Evolutionary conservation across 1,140 invertebrate genomes (phyloP), one percentile per base, ranked within the genome.

Genomic region (Drosophila tristis): DNA sequence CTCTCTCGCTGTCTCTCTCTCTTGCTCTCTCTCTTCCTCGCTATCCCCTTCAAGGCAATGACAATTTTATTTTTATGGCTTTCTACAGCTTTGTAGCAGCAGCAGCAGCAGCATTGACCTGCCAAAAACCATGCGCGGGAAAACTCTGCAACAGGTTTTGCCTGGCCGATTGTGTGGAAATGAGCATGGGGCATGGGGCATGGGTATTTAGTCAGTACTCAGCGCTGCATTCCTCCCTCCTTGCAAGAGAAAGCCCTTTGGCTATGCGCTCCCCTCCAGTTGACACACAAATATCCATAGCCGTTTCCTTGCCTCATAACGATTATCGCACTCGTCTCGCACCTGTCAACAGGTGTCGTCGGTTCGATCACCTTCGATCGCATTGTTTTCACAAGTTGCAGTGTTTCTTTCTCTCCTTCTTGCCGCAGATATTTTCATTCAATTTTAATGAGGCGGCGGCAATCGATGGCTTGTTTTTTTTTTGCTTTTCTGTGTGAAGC

Each of bases 101-200:
- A 13, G 11, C 35, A 13, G 11, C 55, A 51, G 54, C 84, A 84
- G 84, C 84, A 84, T 82, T 89, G 84, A 89, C 84, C 85, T 89
- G 84, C 76, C 67, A 20, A 63, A 78, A 54, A 58, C 47, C 50
- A 59, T 50, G 80, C 60, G 73, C 78, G 84, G 85, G 80, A 81
- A 89, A 90, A 74, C 68, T 72, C 44, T 54, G 39, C 43, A 90
- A 90, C 87, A 73, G 86, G 87, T 90, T 90, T 54, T 53, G 51
- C 29, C 8, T 49, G 16, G 48, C 57, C 74, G 65, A 54, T 70
- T 75, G 59, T 60, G 56, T 75, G 73, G 53, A 61, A 78, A 71
- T 63, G 49, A 60, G 35, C 35, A 4, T 39, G 11, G 11, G 35
- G 4, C 11, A 39, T 9, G 5, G 26, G 26, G 6, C 26, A 29